Evolutionary conservation across 2,797 vertebrate genomes (phyloP).

Genomic region (Hirundo rustica): DNA sequence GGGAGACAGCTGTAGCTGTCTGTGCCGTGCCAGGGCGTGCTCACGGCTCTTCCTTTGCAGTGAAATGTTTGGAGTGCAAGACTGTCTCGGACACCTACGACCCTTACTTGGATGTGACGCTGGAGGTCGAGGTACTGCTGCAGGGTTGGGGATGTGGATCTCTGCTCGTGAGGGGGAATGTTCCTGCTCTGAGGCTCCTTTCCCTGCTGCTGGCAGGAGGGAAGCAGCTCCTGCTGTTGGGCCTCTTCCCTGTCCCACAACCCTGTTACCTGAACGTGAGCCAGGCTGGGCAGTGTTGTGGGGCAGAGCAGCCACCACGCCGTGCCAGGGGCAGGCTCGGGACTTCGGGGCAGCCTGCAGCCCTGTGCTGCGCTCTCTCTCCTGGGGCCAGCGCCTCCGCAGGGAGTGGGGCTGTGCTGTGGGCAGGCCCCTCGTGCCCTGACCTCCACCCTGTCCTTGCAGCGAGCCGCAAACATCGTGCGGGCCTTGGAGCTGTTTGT

Average conservation of each 20-base stretch:
- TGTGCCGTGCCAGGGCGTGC: not conserved
- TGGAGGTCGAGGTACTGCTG: slow-evolving; percentile 89
- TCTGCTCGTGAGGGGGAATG: not conserved
- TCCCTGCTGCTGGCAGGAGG: not conserved
- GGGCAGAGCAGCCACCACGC: not conserved
- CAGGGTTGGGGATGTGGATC: not conserved
- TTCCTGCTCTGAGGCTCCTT: not conserved
- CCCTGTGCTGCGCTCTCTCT: not conserved
- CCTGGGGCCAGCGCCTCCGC: fast-evolving
- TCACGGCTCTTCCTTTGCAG: slow-evolving; percentile 69
- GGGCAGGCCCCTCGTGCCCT: not conserved
- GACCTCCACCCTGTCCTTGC: slow-evolving; percentile 19
- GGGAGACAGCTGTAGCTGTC: not conserved
- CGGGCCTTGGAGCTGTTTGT: slow-evolving; percentile 92
- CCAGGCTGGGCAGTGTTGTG: fast-evolving
- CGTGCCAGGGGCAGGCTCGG: fast-evolving
- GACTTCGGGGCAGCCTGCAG: not conserved
- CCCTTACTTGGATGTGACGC: slow-evolving; percentile 90
- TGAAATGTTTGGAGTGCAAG: slow-evolving; percentile 92
- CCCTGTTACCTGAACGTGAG: fast-evolving
- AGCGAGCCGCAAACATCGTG: slow-evolving; percentile 90
- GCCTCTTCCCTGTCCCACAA: not conserved
- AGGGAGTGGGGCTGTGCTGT: fast-evolving
- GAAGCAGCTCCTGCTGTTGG: not conserved
- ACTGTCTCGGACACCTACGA: slow-evolving; percentile 94